A percentile compares a stretch with the other conserved stretches of the same genome.
Conservation (phyloP, 2,797 vertebrate genomes). For the Eupleurogrammus muticus region DNA sequence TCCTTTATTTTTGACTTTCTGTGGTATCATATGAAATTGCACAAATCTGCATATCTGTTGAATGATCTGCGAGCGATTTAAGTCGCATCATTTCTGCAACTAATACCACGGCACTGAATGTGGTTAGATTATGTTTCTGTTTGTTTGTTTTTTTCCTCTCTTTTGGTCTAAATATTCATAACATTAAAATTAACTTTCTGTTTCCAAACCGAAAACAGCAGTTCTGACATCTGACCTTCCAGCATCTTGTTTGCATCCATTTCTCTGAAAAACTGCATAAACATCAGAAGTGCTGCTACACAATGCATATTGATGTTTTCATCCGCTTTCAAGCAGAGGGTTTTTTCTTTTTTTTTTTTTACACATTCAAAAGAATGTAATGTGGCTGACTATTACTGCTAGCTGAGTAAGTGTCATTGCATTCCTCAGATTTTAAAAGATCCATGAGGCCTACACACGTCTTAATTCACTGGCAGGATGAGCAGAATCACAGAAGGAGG, state of each 20-base stretch:
- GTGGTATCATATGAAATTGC: neutral
- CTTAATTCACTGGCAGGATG: constrained; percentile 20
- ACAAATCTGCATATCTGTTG: neutral
- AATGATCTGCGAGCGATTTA: neutral
- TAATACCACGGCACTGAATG: neutral
- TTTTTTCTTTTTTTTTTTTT: no score
- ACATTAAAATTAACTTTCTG: neutral
- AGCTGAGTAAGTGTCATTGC: neutral
- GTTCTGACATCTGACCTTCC: neutral
- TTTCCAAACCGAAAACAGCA: constrained; percentile 7
- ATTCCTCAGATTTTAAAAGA: constrained; percentile 25
- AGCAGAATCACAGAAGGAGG: constrained; percentile 38
- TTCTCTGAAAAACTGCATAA: constrained; percentile 17
- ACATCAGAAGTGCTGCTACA: neutral
- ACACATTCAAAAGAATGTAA: neutral
- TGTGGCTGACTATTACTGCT: neutral
- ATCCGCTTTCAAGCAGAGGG: no score
- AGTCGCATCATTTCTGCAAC: neutral
- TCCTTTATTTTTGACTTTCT: neutral
- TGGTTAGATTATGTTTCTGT: neutral
- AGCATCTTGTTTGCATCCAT: constrained; percentile 3
- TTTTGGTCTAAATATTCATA: neutral
- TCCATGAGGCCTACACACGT: constrained; percentile 12
- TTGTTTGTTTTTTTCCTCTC: neutral
- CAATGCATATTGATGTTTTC: no score